These are phyloP conservation scores for Willisornis vidua DNA, from an alignment of 2,113 vertebrate genomes.

Conservation along the genomic window DNA sequence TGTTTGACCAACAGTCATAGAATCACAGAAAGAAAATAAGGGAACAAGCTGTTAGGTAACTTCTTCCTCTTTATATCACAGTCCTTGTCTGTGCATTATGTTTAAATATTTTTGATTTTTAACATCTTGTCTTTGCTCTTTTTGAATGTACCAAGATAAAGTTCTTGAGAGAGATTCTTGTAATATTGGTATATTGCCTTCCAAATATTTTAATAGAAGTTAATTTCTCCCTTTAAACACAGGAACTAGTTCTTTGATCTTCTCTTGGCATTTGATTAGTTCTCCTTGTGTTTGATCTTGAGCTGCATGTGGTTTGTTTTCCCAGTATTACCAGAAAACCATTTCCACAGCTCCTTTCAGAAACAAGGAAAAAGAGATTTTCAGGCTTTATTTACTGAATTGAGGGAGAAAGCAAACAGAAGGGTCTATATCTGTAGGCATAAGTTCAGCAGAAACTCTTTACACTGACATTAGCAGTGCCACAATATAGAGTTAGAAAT, in stretches of 20 bases:
- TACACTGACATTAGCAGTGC: background rate
- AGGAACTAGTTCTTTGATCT: slow-evolving; percentile 17
- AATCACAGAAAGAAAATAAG: background rate
- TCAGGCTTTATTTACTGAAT: background rate
- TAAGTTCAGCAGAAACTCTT: background rate
- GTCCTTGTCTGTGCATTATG: background rate
- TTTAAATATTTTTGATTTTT: background rate
- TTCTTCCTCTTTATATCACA: background rate
- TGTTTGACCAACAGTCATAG: background rate
- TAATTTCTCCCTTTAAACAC: background rate
- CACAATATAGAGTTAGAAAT: background rate
- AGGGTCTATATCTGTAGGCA: background rate
- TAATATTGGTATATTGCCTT: background rate
- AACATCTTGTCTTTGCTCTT: background rate
- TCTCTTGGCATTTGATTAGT: background rate
- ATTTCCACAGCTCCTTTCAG: background rate
- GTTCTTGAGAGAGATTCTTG: background rate
- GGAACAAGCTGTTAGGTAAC: background rate
- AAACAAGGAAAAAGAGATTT: background rate
- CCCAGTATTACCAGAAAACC: background rate
- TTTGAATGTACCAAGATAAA: background rate
- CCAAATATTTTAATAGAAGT: slow-evolving; percentile 2
- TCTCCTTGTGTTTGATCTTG: background rate
- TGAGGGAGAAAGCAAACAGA: background rate
- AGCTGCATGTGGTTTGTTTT: background rate